phyloP scores from a whole-genome alignment of 1,140 invertebrate species.

The Aporrectodea caliginosa region DNA sequence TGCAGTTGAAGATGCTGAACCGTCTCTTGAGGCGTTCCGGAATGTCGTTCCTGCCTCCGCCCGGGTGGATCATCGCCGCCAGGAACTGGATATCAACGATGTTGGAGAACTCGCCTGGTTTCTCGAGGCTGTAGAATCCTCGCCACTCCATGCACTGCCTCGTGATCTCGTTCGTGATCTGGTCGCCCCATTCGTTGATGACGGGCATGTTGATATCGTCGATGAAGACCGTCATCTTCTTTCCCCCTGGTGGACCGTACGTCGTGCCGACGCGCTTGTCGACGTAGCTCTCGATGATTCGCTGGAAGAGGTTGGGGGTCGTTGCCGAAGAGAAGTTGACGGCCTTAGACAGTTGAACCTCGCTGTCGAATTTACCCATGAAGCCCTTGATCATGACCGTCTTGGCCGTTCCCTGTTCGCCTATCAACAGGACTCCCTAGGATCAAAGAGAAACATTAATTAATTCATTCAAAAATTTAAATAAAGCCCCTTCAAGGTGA shows the following conservation, averaged over 20 bases:
- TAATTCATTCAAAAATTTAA: no score
- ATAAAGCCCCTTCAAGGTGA: no score
- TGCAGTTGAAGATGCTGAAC: slow-evolving; percentile 93
- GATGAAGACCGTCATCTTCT: slow-evolving; percentile 89
- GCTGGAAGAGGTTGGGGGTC: slow-evolving; percentile 87
- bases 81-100: slow-evolving; percentile 83
- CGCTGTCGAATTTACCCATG: slow-evolving; percentile 84
- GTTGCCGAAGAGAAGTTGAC: slow-evolving; percentile 96
- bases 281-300: slow-evolving; percentile 92
- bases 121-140: slow-evolving; percentile 93
- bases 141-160: slow-evolving; percentile 94
- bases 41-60: slow-evolving; percentile 92
- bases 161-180: slow-evolving; percentile 91
- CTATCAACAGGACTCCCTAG: slow-evolving; percentile 77
- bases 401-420: slow-evolving; percentile 93
- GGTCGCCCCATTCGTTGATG: slow-evolving; percentile 91
- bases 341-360: slow-evolving; percentile 75
- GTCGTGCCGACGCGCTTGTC: slow-evolving; percentile 91
- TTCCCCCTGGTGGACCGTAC: slow-evolving; percentile 86
- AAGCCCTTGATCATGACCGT: slow-evolving; percentile 95
- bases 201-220: slow-evolving; percentile 94
- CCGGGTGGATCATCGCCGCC: slow-evolving; percentile 89
- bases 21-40: slow-evolving; percentile 88
- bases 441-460: no score
- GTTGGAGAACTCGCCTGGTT: slow-evolving; percentile 90